Evolutionary conservation across 92 coral and sea anemone genomes (phyloP).

Genomic region (Palythoa heliodiscus): DNA sequence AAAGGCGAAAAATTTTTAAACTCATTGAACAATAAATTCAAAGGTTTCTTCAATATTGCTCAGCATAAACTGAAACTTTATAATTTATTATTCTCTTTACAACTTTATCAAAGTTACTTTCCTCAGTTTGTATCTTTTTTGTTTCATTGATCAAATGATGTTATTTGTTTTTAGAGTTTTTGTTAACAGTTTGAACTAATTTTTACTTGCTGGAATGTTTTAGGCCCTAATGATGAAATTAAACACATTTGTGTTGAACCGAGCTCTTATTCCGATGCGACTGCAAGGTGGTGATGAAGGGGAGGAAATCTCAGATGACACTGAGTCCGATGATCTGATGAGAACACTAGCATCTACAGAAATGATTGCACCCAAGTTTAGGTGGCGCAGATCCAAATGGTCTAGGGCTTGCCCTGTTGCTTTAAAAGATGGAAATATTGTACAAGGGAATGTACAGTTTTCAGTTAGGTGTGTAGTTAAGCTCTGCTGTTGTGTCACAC

Average conservation of each 20-base stretch:
- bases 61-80: no score
- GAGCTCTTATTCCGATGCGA: slow-evolving; percentile 88
- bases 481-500: background rate
- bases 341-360: slow-evolving; percentile 92
- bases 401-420: slow-evolving; percentile 89
- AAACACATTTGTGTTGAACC: slow-evolving; percentile 90
- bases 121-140: no score
- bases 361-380: slow-evolving; percentile 93
- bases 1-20: no score
- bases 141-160: no score
- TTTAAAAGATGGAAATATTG: slow-evolving; percentile 80
- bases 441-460: slow-evolving; percentile 76
- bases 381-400: slow-evolving; percentile 97
- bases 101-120: no score
- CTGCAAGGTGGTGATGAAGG: slow-evolving; percentile 90
- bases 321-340: slow-evolving; percentile 90
- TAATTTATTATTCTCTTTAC: no score
- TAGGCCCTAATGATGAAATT: slow-evolving; percentile 91
- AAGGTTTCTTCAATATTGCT: no score
- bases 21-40: no score
- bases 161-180: no score
- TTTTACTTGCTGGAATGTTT: background rate
- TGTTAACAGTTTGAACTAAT: background rate
- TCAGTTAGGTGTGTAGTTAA: slow-evolving; percentile 74
- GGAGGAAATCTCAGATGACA: slow-evolving; percentile 92